Evolutionary conservation across 1,140 invertebrate species (phyloP), one percentile per base, ranked within the genome.

Genomic region (Dufourea novaeangliae): DNA sequence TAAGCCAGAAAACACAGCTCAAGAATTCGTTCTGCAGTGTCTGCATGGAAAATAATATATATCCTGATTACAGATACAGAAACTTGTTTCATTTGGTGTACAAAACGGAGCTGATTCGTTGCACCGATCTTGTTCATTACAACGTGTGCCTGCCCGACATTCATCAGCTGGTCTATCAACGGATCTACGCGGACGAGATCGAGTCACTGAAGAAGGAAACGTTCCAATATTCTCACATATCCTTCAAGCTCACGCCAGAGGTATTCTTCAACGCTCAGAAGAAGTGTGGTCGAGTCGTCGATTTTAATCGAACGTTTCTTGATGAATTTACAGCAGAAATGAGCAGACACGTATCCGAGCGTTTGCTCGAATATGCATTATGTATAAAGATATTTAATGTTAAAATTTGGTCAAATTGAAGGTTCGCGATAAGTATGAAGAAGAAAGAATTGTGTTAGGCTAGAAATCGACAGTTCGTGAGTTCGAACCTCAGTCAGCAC

Each of bases 161-260:
- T 20, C 87, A 90, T 25, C 72, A 87, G 44, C 39, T 85, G 52
- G 78, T 90, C 34, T 89, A 85, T 56, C 70, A 90, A 37, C 77
- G 90, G 46, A 87, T 92, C 63, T 87, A 86, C 57, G 52, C 68
- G 14, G 90, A 92, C 68, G 85, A 91, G 66, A 67, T 89, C 20
- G 71, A 78, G 22, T 85, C 70, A 7, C 25, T 91, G 17, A 78
- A n/a, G 3, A 77, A 79, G 25, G 83, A 89, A 79, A 85, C 25
- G 41, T 90, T 90, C 50, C 22, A n/a, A 0, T 91, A 87, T 52
- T 64, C 70, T 29, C 74, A 91, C 61, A 59, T 52, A 3, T 72
- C 71, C 34, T 90, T 91, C 39, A 34, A 41, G 12, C 56, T 92
- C 17, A 68, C 46, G 27, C 90, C 90, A 50, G 39, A 80, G 82